Evolutionary conservation across 2,888 invertebrate genomes (phyloP), one percentile per base, ranked within the genome.

Genomic region (Brassicogethes aeneus): DNA sequence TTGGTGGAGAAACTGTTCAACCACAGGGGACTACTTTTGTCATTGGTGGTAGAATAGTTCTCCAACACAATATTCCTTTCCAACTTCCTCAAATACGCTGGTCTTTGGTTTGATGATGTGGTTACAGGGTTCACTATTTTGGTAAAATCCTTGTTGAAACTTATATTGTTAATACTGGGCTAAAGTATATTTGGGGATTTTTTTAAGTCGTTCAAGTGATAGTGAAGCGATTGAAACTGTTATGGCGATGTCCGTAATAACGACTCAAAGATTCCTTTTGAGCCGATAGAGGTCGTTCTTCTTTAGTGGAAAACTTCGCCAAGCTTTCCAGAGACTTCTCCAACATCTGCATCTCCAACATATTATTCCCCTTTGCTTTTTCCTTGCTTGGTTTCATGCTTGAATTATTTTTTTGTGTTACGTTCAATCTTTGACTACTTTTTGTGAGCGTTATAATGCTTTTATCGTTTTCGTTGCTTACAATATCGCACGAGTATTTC

Each of bases 131-230:
- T 62, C 23, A 64, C 64, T 36, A 56, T 56, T 34, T 57, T 61
- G 44, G 50, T 53, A 39, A 47, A 52, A 30, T 48, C 59, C 51
- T 41, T 59, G 38, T 42, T 52, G 50, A 69, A 67, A 46, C 57
- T 63, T 17, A 68, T 62, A 46, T 66, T 68, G 47, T 63, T 68
- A 37, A 68, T 66, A 40, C 56, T 58, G 1, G 55, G 70, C 56
- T 52, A 70, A 51, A 50, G 63, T 7, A 10, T 23, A 23, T 5
- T 23, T 5, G 23, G 23, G 23, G 23, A 23, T 23, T 23, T 23
- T 23, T 23, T 5, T 7, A 23, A 23, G 10, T 23, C 23, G 23
- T 5, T 23, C 7, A 23, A 23, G 5, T 5, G 5, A n/a, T n/a
- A n/a, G n/a, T n/a, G n/a, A 7, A 23, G 10, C 10, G 23, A 23